A percentile compares a stretch with the other conserved stretches of the same genome.
phyloP scores from a whole-genome alignment of 2,888 invertebrate species.

The Pandemis heparana region DNA sequence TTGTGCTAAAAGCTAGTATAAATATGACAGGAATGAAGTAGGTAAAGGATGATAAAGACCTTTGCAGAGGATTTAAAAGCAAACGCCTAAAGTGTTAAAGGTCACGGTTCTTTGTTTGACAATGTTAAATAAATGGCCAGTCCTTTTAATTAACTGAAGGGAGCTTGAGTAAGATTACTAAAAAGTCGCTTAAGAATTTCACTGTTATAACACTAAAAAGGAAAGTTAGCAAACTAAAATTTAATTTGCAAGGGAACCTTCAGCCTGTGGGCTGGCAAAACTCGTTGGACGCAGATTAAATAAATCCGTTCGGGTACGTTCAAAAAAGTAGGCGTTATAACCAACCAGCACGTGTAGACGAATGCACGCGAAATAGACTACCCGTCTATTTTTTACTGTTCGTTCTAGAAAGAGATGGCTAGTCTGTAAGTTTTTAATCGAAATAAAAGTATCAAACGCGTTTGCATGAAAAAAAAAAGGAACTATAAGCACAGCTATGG shows the following conservation, averaged over 20 bases:
- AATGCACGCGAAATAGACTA: too few relatives aligned
- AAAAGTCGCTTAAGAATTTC: background rate
- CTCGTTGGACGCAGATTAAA: constrained; percentile 9
- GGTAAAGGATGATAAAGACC: too few relatives aligned
- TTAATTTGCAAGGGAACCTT: background rate
- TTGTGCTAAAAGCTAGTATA: too few relatives aligned
- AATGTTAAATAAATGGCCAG: background rate
- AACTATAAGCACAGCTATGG: too few relatives aligned
- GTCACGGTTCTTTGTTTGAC: too few relatives aligned
- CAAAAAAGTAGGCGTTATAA: background rate
- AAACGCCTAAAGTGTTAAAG: background rate
- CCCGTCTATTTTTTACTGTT: too few relatives aligned
- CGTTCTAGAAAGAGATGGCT: too few relatives aligned
- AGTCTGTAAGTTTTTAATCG: too few relatives aligned
- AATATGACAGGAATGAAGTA: too few relatives aligned
- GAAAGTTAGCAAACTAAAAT: background rate
- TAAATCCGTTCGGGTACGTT: background rate
- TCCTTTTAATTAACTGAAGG: background rate
- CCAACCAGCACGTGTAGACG: background rate
- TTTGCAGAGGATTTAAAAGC: background rate
- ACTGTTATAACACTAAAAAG: constrained; percentile 1
- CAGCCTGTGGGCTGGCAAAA: background rate
- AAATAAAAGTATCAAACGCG: too few relatives aligned
- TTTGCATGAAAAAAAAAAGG: too few relatives aligned
- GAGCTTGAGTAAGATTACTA: background rate